These are phyloP conservation scores for Cynopterus brachyotis DNA, from an alignment of 2,113 vertebrate genomes.

Conservation along the genomic window DNA sequence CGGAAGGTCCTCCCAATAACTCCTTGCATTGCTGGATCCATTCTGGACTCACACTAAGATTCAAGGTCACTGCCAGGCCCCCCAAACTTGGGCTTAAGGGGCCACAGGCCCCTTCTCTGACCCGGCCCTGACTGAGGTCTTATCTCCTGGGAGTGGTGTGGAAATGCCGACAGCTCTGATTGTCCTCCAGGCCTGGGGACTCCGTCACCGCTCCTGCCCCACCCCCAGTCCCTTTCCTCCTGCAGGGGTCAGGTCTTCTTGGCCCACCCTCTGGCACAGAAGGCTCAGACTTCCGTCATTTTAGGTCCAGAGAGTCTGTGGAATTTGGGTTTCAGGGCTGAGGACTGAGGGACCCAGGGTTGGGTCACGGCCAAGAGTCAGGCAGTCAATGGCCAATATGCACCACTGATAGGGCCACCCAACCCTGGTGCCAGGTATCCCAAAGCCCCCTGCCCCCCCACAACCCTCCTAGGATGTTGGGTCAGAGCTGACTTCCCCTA, in stretches of 20 bases:
- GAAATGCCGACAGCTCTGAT: not conserved
- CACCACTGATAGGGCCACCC: not conserved
- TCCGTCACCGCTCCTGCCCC: not conserved
- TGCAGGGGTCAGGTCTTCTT: not conserved
- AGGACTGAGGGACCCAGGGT: not conserved
- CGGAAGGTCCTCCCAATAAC: not conserved
- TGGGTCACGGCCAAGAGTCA: not conserved
- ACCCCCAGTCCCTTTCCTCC: not conserved
- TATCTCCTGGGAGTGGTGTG: not conserved
- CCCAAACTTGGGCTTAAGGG: not conserved
- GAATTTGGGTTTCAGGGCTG: not conserved
- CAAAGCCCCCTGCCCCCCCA: fast-evolving
- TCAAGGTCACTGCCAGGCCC: not conserved
- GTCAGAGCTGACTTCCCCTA: not conserved
- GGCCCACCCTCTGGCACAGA: not conserved
- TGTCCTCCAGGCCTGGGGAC: not conserved
- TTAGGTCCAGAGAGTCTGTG: not conserved
- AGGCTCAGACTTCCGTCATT: not conserved
- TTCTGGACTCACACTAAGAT: not conserved
- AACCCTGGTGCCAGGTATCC: not conserved
- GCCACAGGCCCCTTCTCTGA: not conserved
- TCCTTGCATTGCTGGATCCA: not conserved
- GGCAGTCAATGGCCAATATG: not conserved
- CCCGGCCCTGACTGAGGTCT: not conserved
- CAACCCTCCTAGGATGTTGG: not conserved